These are phyloP conservation scores for Limnephilus marmoratus DNA, from an alignment of 2,888 invertebrate genomes.

Conservation along the genomic window DNA sequence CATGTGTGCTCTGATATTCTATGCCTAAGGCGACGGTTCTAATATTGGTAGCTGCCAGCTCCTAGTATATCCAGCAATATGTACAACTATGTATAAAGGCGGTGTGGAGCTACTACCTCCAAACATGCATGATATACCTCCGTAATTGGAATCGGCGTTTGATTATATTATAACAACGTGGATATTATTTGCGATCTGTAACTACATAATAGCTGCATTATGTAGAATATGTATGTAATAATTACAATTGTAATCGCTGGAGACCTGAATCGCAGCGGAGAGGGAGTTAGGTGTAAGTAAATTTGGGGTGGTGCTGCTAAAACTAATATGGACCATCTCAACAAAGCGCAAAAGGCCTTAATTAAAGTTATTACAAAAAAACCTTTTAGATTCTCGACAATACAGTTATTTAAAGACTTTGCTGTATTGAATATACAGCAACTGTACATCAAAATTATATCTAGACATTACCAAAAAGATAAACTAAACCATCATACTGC, in stretches of 20 bases:
- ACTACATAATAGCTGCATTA: conserved; percentile 14
- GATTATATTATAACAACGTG: not conserved
- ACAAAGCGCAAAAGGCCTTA: too few species aligned
- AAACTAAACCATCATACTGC: too few species aligned
- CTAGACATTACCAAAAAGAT: too few species aligned
- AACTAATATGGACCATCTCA: too few species aligned
- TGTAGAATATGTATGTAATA: not conserved
- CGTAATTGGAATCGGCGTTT: conserved; percentile 33
- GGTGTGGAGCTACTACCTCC: not conserved
- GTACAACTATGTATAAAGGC: not conserved
- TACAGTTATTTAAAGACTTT: too few species aligned
- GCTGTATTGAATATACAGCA: too few species aligned
- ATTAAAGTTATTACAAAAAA: too few species aligned
- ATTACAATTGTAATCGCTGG: not conserved
- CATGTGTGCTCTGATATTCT: not conserved
- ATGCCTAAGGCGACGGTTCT: not conserved
- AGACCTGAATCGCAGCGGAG: too few species aligned
- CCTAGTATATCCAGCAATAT: not conserved
- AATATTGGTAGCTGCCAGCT: not conserved
- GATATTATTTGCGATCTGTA: not conserved
- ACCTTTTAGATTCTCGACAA: too few species aligned
- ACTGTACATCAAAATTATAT: too few species aligned
- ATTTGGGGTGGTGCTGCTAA: too few species aligned
- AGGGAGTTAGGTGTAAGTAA: too few species aligned
- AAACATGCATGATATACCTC: conserved; percentile 11